Evolutionary conservation across 2,113 vertebrate genomes (phyloP), one percentile per base, ranked within the genome.

Genomic region (Meles meles): DNA sequence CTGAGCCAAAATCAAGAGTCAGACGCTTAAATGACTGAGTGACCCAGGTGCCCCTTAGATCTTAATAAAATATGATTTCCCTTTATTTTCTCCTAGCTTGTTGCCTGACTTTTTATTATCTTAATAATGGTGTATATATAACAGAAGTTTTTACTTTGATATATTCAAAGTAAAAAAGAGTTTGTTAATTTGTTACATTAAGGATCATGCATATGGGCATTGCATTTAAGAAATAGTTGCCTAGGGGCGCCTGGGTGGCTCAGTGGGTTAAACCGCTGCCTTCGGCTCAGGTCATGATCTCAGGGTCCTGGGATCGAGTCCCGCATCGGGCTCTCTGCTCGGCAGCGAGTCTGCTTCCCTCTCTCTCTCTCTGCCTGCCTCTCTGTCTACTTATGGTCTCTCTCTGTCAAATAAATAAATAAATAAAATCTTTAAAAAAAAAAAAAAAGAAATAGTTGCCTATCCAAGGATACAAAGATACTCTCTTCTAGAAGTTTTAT

Each of bases 141-240:
- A 3, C 25, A n/a, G 59, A 92, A 67, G 12, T 77, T 55, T 90
- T 94, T 95, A 14, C 44, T 93, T 89, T 79, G 44, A 29, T 44
- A 8, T 47, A 39, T 5, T 79, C 5, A 21, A 55, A 55, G 17
- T 55, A 55, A 55, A 52, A 17, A 52, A 52, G n/a, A n/a, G 0
- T 85, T 92, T 92, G 34, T 69, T 69, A 52, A 59, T 82, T 92
- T 88, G 31, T 67, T 93, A 31, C 65, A 84, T 93, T 93, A 52
- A n/a, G 72, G 76, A 67, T 65, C 18, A 34, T 69, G 31, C 7
- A 11, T 82, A 23, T 61, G 18, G 27, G 12, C 82, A 31, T 27
- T 37, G 6, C 69, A 69, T 69, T 71, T 84, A 49, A 52, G 59
- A 90, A 93, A 84, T 79, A 7, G 37, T 90, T n/a, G 15, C 39